phyloP scores from a whole-genome alignment of 2,113 vertebrate species.

The Urocolius indicus region DNA sequence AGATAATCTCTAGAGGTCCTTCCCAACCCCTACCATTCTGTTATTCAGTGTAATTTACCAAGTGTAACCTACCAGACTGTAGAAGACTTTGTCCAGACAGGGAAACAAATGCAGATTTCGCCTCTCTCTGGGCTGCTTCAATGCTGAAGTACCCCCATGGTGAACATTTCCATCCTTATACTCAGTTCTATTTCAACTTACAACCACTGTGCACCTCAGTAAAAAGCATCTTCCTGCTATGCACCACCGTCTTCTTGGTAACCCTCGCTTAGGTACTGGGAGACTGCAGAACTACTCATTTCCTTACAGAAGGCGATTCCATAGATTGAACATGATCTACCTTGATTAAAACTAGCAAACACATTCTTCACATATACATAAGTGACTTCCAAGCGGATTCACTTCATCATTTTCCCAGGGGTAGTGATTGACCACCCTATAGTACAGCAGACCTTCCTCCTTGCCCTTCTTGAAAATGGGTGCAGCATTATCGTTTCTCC shows the following conservation, averaged over 20 bases:
- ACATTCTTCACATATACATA: not conserved
- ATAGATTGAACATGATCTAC: not conserved
- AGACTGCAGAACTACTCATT: not conserved
- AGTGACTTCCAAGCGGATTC: not conserved
- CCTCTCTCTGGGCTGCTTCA: not conserved
- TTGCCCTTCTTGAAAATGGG: not conserved
- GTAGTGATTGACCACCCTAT: not conserved
- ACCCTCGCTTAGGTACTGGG: not conserved
- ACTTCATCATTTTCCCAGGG: not conserved
- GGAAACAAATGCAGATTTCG: not conserved
- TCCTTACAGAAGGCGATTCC: not conserved
- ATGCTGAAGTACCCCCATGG: not conserved
- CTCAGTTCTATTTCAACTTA: not conserved
- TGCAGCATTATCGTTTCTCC: not conserved
- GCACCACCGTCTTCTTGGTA: not conserved
- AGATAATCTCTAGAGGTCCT: no score
- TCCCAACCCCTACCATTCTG: no score
- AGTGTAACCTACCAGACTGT: not conserved
- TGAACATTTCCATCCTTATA: not conserved
- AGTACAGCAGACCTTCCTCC: not conserved
- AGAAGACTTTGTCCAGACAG: not conserved
- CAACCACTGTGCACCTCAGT: not conserved
- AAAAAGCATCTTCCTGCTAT: not conserved
- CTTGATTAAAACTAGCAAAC: not conserved
- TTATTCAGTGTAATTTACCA: not conserved